These are phyloP conservation scores for Daktulosphaira vitifoliae DNA, from an alignment of 1,140 invertebrate species.

Conservation along the genomic window DNA sequence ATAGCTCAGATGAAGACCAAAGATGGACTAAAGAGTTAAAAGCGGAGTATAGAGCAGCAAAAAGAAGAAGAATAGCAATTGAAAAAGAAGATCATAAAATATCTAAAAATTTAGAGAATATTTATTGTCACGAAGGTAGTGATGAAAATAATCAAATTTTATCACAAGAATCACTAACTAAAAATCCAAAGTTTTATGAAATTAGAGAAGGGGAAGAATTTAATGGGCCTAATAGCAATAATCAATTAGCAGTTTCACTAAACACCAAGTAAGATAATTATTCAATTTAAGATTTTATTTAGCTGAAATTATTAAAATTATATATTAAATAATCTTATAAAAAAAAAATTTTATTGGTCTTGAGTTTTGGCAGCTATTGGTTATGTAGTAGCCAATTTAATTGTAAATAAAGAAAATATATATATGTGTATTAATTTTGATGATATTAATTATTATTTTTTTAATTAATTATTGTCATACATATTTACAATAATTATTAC, in stretches of 20 bases:
- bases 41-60: slow-evolving; percentile 51
- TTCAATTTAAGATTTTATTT: too few relatives aligned
- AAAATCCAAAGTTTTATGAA: slow-evolving; percentile 54
- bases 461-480: not conserved
- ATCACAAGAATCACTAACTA: slow-evolving; percentile 37
- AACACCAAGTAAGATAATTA: slow-evolving; percentile 37
- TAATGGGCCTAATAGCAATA: slow-evolving; percentile 44
- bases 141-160: slow-evolving; percentile 42
- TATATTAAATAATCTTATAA: too few relatives aligned
- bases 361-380: too few relatives aligned
- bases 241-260: not conserved
- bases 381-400: too few relatives aligned
- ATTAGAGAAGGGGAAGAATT: slow-evolving; percentile 55
- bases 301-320: too few relatives aligned
- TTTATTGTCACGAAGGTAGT: slow-evolving; percentile 39
- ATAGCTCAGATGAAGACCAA: slow-evolving; percentile 64
- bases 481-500: not conserved
- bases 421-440: slow-evolving; percentile 33
- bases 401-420: too few relatives aligned
- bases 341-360: too few relatives aligned
- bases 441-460: not conserved
- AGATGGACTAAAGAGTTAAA: slow-evolving; percentile 70
- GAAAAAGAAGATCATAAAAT: slow-evolving; percentile 43
- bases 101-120: slow-evolving; percentile 42
- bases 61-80: slow-evolving; percentile 44